A percentile compares a stretch with the other conserved stretches of the same genome.
Conservation (phyloP, 1,140 invertebrate species). For the Watersipora subatra region DNA sequence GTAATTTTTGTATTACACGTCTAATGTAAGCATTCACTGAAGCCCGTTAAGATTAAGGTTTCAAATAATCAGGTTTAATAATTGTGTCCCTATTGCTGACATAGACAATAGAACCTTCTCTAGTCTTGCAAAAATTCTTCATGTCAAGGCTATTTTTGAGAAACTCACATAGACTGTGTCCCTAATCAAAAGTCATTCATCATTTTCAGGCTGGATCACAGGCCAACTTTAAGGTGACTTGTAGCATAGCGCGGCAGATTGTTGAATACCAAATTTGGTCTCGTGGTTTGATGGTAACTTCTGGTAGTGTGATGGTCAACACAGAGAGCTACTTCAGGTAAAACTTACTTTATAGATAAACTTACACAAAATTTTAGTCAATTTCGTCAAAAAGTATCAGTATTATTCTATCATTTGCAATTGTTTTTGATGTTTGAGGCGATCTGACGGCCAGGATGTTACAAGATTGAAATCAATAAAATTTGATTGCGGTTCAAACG, state of each 20-base stretch:
- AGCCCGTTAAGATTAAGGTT: too few species aligned
- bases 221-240: not conserved
- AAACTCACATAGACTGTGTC: too few species aligned
- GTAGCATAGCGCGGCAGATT: not conserved
- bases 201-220: not conserved
- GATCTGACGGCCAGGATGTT: too few species aligned
- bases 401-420: not conserved
- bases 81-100: too few species aligned
- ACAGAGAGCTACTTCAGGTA: conserved; percentile 38
- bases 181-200: too few species aligned
- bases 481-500: not conserved
- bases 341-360: not conserved
- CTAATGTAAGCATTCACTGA: too few species aligned
- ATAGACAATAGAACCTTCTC: too few species aligned
- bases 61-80: too few species aligned
- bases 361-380: not conserved
- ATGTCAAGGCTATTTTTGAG: too few species aligned
- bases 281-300: conserved; percentile 20
- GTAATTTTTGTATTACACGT: too few species aligned
- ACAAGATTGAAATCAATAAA: not conserved
- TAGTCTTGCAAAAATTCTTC: too few species aligned
- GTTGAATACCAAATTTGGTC: conserved; percentile 20
- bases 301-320: conserved; percentile 15
- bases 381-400: not conserved
- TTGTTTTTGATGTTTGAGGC: not conserved